A percentile compares a stretch with the other conserved stretches of the same genome.
Evolutionary conservation across 2,888 invertebrate genomes (phyloP).

Genomic region (Heliconius ethilla): DNA sequence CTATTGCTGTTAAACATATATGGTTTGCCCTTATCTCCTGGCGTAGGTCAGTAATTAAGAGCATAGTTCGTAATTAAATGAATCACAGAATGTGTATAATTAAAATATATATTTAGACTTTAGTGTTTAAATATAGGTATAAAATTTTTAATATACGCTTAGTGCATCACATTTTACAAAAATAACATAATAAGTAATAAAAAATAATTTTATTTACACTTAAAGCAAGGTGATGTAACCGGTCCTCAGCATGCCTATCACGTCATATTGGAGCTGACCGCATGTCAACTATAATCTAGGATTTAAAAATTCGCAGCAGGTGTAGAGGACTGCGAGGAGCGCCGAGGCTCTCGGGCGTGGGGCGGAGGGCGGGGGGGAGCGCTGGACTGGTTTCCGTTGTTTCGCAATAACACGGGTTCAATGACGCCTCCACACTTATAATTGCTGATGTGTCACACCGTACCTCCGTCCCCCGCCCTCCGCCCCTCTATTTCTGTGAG

Average conservation of each 20-base stretch:
- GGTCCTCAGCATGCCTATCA: slow-evolving; percentile 63
- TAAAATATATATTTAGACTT: neutral
- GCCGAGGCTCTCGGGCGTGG: slow-evolving; percentile 47
- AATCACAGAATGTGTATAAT: slow-evolving; percentile 10
- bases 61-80: slow-evolving; percentile 19
- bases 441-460: slow-evolving; percentile 74
- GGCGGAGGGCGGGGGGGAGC: slow-evolving; percentile 49
- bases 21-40: slow-evolving; percentile 28
- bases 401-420: slow-evolving; percentile 81
- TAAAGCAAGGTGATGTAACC: slow-evolving; percentile 66
- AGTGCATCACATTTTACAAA: neutral
- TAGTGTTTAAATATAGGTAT: no score
- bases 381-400: slow-evolving; percentile 81
- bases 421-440: slow-evolving; percentile 76
- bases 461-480: slow-evolving; percentile 58
- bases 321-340: slow-evolving; percentile 54
- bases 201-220: neutral
- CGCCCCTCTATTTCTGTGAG: slow-evolving; percentile 64
- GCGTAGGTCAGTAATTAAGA: slow-evolving; percentile 30
- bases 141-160: no score
- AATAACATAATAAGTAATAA: neutral
- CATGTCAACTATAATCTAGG: slow-evolving; percentile 80
- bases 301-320: slow-evolving; percentile 80
- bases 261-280: slow-evolving; percentile 65
- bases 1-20: slow-evolving; percentile 32